Base-by-base conservation (phyloP, 1,140 invertebrate genomes). In the Lethrus apterus region DNA sequence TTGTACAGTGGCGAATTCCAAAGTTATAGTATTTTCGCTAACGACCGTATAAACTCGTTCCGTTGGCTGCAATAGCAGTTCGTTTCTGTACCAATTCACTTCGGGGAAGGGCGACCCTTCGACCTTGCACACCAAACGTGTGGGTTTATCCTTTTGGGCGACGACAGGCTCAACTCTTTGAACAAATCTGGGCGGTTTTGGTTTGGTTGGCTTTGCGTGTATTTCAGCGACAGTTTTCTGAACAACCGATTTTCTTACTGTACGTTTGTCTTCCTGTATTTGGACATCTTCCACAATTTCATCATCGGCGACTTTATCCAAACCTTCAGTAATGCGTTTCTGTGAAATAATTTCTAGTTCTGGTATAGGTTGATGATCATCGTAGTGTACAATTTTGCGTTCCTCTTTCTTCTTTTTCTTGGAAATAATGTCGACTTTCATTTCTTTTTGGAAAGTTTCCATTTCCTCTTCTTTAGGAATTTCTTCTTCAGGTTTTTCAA, bases 1-100 rank as follows among this genome's bases (percentile, higher is more conserved):
- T 30, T 74, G 70, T 1, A 82, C 73, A 33, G 77, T 71, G 13
- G 66, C 63, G 48, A 91, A 81, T 56, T 80, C 78, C 35, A 91
- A 67, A 8, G 72, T 75, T 7, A 78, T 76, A n/a, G 75, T 75
- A 41, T 78, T 74, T 55, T 81, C 74, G 24, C 71, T 62, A 21
- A 76, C 62, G 33, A 68, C 74, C 56, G 83, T 78, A 18, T 69
- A 68, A 51, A 81, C 76, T 20, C 80, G 75, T 53, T 83, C 79
- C 30, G 66, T 76, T 18, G 71, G 71, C 50, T 73, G 66, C 18
- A 91, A 67, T 53, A 83, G 75, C 41, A 75, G 67, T 53, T 80
- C 80, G 63, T 90, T 85, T 65, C 78, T 81, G 55, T 78, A 86
- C 89, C 89, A 92, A 29, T 72, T 73, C 32, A 91, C 75, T 55